Base-by-base conservation (phyloP, 2,888 invertebrate genomes). In the Hypomecis punctinalis region DNA sequence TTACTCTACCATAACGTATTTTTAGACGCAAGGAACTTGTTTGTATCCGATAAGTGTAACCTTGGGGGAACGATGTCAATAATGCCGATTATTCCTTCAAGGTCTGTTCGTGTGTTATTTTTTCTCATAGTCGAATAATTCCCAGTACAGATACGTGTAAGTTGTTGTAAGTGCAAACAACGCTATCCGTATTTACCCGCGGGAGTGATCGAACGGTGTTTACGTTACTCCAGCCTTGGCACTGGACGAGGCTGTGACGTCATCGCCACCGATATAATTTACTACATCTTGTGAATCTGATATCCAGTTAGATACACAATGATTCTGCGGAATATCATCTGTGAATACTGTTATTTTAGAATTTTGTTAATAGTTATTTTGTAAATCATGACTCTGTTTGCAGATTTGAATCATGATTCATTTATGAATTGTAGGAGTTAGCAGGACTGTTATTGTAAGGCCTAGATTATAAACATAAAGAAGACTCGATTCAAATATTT, bases 161-260 rank as follows among this genome's bases (percentile, higher is more conserved):
- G 23, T 3, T 23, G 23, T 23, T 23, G 45, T 36, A 48, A 56
- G 60, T 62, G 48, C 51, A 56, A 69, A 67, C 63, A 62, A 13
- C 52, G 61, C 76, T 83, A 83, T 83, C 81, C 76, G 76, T 79
- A 76, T 84, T 79, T 78, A 81, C 79, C 80, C 77, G 78, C 78
- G 46, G 56, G 77, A 79, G 73, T 76, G 79, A 82, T 81, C 84
- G 81, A 79, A 76, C 74, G 68, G 68, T 81, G 84, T 81, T 83
- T 83, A 85, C 85, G 81, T 79, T 78, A 74, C 71, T 73, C 76
- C 74, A 83, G 82, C 88, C 89, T 88, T 89, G 88, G 88, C 88
- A 88, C 81, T 88, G 88, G 84, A 76, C 81, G 78, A 61, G 72
- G 74, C 62, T 66, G 76, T 86, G 88, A 87, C 88, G 87, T 88